A percentile compares a stretch with the other conserved stretches of the same genome.
Evolutionary conservation across 2,113 vertebrate genomes (phyloP).

Genomic region (Montifringilla adamsi): DNA sequence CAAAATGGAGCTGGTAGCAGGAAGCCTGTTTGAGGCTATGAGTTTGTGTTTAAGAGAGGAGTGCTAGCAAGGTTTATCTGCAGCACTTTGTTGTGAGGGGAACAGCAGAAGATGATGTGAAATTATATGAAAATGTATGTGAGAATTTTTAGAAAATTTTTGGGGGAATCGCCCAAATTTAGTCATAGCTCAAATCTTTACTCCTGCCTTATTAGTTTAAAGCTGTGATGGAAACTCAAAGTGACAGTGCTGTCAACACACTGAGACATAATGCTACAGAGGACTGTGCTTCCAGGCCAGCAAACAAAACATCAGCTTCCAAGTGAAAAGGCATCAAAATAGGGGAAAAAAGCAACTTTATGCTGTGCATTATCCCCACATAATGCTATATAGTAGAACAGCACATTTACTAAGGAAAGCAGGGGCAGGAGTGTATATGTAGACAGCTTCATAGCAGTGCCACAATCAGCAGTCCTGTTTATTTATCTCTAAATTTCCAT

Average conservation of each 20-base stretch:
- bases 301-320: conserved; percentile 23
- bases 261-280: not conserved
- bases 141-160: conserved; percentile 7
- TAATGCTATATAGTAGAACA: not conserved
- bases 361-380: not conserved
- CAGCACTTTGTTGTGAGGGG: not conserved
- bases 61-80: not conserved
- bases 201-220: not conserved
- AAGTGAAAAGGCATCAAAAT: not conserved
- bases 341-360: not conserved
- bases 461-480: not conserved
- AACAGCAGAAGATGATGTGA: not conserved
- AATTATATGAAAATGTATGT: not conserved
- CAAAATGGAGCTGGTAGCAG: not conserved
- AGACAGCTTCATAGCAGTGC: not conserved
- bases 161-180: conserved; percentile 3
- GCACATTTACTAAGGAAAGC: not conserved
- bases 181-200: conserved; percentile 12
- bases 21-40: not conserved
- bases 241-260: not conserved
- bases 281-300: not conserved
- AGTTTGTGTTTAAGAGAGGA: not conserved
- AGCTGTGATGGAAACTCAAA: conserved; percentile 36
- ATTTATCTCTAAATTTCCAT: not conserved
- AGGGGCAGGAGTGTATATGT: not conserved